Conservation (phyloP, 2,113 vertebrate species). For the Apodemus sylvaticus region DNA sequence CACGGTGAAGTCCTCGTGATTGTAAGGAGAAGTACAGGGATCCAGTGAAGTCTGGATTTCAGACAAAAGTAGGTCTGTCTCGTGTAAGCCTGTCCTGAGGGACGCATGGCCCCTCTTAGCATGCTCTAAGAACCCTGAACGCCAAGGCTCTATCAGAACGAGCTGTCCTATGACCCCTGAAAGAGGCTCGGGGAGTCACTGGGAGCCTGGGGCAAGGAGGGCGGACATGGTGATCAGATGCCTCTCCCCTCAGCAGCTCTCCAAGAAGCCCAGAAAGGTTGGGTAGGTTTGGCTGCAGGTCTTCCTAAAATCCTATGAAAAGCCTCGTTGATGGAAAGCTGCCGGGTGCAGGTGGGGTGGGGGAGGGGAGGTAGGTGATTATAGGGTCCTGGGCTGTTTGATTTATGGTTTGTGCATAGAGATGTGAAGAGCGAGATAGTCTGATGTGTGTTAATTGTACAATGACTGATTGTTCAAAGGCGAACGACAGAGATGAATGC, state of each 20-base stretch:
- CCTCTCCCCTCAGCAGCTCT: not conserved
- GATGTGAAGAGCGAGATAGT: conserved; percentile 49
- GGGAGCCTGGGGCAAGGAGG: not conserved
- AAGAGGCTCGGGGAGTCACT: not conserved
- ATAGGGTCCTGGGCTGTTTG: not conserved
- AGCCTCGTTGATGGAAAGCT: not conserved
- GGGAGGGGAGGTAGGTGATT: not conserved
- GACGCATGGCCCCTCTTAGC: too few relatives aligned
- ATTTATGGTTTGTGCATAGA: conserved; percentile 62
- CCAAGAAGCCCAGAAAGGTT: not conserved
- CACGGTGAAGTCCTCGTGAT: not conserved
- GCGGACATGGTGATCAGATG: not conserved
- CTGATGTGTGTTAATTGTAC: conserved; percentile 35
- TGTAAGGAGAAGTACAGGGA: rapidly evolving
- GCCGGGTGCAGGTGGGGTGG: not conserved
- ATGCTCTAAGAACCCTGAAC: not conserved
- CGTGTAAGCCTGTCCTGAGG: not conserved
- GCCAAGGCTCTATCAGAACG: not conserved
- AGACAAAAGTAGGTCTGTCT: not conserved
- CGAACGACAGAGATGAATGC: conserved; percentile 48
- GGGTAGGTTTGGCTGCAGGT: not conserved
- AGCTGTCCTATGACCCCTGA: rapidly evolving
- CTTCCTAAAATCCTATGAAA: not conserved
- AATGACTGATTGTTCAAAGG: conserved; percentile 28
- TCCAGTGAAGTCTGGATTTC: not conserved